Percentiles rank a stretch among this genome's conserved stretches.
Evolutionary conservation across 2,888 invertebrate genomes (phyloP).

Genomic region (Microdon myrmicae): DNA sequence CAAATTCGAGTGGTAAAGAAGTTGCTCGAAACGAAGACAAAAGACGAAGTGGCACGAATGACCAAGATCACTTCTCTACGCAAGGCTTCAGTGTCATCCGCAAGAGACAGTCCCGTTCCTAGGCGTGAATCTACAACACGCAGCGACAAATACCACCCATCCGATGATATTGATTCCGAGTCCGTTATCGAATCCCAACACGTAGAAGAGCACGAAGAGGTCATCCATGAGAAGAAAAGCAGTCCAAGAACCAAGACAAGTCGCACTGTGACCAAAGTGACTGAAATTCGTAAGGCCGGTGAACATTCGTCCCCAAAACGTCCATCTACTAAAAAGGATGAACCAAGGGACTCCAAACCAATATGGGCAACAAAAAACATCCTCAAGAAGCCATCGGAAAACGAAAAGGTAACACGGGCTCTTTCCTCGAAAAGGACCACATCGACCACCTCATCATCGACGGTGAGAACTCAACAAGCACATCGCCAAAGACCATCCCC

Average conservation of each 20-base stretch:
- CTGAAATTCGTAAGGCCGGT: conserved; percentile 35
- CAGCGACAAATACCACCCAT: conserved; percentile 19
- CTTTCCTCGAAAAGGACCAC: conserved; percentile 36
- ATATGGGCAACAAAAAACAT: conserved; percentile 74
- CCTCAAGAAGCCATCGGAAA: conserved; percentile 69
- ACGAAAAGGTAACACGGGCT: conserved; percentile 53
- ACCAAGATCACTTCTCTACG: conserved; percentile 28
- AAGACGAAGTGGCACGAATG: conserved; percentile 38
- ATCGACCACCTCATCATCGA: conserved; percentile 33
- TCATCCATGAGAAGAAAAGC: conserved; percentile 56
- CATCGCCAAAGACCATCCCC: conserved; percentile 63
- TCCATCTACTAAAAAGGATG: conserved; percentile 60
- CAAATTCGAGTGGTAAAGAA: conserved; percentile 81
- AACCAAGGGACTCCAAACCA: conserved; percentile 69
- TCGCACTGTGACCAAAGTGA: conserved; percentile 55
- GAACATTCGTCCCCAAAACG: conserved; percentile 60
- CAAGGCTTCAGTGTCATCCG: conserved; percentile 30
- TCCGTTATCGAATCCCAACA: conserved; percentile 39
- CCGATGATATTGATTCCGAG: conserved; percentile 44
- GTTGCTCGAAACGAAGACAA: conserved; percentile 67
- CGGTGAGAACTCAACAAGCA: conserved; percentile 53
- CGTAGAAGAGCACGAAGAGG: conserved; percentile 34
- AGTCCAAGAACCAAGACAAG: conserved; percentile 63
- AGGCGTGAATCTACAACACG: conserved; percentile 23
- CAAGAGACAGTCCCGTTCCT: conserved; percentile 27